A percentile compares a stretch with the other conserved stretches of the same genome.
Conservation (phyloP, 2,797 vertebrate species). For the Hafferia zeledoni region DNA sequence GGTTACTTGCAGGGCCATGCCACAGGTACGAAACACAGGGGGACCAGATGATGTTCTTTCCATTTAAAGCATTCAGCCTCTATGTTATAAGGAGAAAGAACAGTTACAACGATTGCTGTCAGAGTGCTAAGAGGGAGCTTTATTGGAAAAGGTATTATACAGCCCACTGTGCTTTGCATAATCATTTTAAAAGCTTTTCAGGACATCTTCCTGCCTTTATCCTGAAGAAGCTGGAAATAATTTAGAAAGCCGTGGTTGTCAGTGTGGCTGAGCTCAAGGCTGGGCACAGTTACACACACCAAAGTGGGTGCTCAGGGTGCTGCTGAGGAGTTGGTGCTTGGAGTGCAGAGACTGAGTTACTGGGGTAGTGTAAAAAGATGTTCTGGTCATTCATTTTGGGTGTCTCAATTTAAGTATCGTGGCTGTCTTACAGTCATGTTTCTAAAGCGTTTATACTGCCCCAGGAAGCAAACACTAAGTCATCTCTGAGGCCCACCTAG, state of each 20-base stretch:
- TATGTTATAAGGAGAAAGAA: background rate
- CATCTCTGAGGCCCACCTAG: background rate
- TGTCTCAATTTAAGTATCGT: background rate
- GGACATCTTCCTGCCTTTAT: background rate
- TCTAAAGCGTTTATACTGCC: background rate
- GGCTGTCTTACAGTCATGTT: background rate
- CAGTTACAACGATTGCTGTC: background rate
- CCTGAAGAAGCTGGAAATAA: background rate
- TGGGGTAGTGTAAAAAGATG: background rate
- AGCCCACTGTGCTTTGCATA: constrained; percentile 25
- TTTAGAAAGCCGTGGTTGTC: background rate
- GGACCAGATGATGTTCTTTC: background rate
- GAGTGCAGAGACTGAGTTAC: background rate
- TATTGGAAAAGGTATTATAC: constrained; percentile 22
- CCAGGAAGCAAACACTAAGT: background rate
- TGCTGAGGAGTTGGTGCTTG: background rate
- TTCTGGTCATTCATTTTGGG: background rate
- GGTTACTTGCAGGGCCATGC: background rate
- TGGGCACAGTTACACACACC: rapidly evolving
- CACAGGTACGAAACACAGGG: background rate
- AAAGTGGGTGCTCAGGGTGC: background rate
- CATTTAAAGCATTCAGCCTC: background rate
- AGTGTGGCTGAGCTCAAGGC: background rate
- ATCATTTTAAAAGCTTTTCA: background rate
- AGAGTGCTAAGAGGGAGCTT: background rate